Conservation (phyloP, 2,888 invertebrate genomes). For the Agrilus cyanescens region DNA sequence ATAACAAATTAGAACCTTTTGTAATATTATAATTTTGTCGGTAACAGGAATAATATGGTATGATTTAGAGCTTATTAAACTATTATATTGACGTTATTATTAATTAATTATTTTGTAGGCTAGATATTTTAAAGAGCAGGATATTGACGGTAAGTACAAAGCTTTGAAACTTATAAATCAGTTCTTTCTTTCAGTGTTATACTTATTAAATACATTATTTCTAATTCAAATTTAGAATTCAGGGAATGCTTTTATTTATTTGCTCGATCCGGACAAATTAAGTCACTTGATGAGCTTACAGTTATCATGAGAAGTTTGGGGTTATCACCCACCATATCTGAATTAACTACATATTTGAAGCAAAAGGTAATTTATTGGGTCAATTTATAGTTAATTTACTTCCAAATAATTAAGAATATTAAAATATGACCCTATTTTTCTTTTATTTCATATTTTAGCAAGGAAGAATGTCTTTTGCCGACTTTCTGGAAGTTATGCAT, state of each 20-base stretch:
- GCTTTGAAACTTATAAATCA: constrained; percentile 2
- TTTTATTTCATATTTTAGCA: constrained; percentile 36
- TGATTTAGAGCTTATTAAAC: no score
- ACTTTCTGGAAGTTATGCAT: constrained; percentile 92
- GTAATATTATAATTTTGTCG: no score
- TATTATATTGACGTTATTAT: constrained; percentile 3
- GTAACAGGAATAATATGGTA: no score
- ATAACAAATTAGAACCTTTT: no score
- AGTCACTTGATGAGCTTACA: constrained; percentile 78
- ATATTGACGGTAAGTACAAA: constrained; percentile 73
- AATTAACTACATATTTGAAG: constrained; percentile 71
- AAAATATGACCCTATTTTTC: no score
- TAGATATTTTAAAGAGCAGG: constrained; percentile 86
- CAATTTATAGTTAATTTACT: not conserved
- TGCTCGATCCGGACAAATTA: constrained; percentile 80
- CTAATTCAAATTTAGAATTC: constrained; percentile 58
- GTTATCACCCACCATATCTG: constrained; percentile 86
- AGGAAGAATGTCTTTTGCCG: constrained; percentile 89
- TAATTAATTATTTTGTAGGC: constrained; percentile 54
- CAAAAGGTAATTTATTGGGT: constrained; percentile 35
- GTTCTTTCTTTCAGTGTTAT: not conserved
- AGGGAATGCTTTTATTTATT: constrained; percentile 94
- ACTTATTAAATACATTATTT: constrained; percentile 6
- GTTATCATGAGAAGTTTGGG: constrained; percentile 92
- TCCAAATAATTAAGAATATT: no score